Conservation (phyloP, 2,888 invertebrate genomes). For the Aricia artaxerxes region DNA sequence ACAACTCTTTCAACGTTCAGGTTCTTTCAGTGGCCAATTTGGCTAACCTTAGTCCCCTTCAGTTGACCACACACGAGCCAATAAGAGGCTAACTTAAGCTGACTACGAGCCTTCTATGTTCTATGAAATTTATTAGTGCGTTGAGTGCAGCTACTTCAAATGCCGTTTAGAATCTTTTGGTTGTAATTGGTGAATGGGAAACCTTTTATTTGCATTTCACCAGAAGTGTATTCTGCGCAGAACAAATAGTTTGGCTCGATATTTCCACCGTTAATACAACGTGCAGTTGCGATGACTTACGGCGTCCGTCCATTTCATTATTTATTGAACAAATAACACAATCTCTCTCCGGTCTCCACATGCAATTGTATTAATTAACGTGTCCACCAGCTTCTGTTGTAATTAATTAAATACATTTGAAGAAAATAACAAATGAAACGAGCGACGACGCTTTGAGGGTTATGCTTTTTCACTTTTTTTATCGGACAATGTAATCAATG, state of each 20-base stretch:
- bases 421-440: not conserved
- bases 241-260: not conserved
- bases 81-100: no score
- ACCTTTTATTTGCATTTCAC: not conserved
- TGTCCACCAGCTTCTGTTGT: constrained; percentile 5
- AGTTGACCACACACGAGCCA: no score
- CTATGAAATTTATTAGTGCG: not conserved
- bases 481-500: not conserved
- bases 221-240: not conserved
- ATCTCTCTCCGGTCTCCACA: not conserved
- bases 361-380: constrained; percentile 20
- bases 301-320: not conserved
- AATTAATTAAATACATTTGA: not conserved
- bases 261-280: not conserved
- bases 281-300: not conserved
- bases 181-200: not conserved
- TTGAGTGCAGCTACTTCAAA: not conserved
- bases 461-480: not conserved
- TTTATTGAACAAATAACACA: not conserved
- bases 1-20: no score
- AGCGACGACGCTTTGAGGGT: not conserved
- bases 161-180: not conserved
- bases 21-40: no score
- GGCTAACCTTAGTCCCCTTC: no score
- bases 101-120: no score